These are phyloP conservation scores for Phyllostomus discolor DNA, from an alignment of 2,113 vertebrate species.

Conservation along the genomic window DNA sequence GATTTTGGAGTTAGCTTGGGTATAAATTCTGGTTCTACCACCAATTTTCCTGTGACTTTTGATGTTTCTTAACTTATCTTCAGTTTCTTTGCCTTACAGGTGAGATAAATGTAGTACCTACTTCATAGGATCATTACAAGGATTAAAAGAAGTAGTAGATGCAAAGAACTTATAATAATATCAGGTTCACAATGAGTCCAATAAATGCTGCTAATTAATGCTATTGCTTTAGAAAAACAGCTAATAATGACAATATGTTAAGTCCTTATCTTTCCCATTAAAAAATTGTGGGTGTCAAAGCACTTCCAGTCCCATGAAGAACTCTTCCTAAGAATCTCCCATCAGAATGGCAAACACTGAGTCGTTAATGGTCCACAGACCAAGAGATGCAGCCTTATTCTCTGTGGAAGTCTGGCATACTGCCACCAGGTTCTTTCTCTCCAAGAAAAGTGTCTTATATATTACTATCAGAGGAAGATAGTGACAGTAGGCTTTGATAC, in stretches of 20 bases:
- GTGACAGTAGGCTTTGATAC: background rate
- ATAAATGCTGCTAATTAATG: background rate
- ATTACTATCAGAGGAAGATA: background rate
- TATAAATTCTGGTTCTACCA: background rate
- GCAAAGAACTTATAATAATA: background rate
- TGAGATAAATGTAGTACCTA: background rate
- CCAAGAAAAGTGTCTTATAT: background rate
- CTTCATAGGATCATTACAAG: background rate
- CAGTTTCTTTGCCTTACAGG: background rate
- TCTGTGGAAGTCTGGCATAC: background rate
- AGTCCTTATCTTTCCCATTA: background rate
- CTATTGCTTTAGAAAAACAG: constrained; percentile 17
- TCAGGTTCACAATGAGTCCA: background rate
- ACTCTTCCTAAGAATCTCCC: background rate
- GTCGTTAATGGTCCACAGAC: background rate
- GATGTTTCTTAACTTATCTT: background rate
- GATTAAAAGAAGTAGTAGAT: background rate
- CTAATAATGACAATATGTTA: background rate
- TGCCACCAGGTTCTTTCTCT: background rate
- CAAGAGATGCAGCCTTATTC: background rate
- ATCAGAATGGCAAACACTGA: background rate
- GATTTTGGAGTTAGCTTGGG: background rate
- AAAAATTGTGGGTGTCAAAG: background rate
- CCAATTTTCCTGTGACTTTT: background rate
- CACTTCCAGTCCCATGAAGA: background rate